Percentiles rank a stretch among this genome's conserved stretches.
Conservation (phyloP, 2,113 vertebrate species). For the Muntiacus muntjak region DNA sequence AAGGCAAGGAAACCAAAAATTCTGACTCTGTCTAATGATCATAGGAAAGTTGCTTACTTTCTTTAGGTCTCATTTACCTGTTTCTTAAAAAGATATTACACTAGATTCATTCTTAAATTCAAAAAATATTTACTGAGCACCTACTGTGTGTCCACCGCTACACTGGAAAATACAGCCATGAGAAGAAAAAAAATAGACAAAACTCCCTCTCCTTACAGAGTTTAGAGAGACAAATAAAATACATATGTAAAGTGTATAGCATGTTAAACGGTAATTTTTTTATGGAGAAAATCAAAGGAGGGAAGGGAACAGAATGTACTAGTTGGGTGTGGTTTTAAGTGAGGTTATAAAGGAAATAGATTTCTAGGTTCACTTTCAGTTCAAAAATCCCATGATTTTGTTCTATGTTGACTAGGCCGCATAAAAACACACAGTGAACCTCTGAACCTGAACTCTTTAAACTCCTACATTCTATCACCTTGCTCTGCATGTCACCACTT, state of each 20-base stretch:
- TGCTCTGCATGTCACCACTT: slow-evolving; percentile 56
- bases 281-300: background rate
- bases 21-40: background rate
- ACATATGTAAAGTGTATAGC: background rate
- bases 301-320: background rate
- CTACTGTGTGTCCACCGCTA: background rate
- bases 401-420: background rate
- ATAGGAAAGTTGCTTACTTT: background rate
- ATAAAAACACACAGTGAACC: slow-evolving; percentile 21
- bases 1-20: background rate
- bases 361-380: slow-evolving; percentile 54
- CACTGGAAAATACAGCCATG: background rate
- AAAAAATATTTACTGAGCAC: background rate
- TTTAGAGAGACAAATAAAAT: slow-evolving; percentile 17
- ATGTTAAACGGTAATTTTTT: background rate
- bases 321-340: background rate
- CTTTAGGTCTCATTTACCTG: background rate
- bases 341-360: background rate
- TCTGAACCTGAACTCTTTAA: slow-evolving; percentile 44
- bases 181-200: background rate
- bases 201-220: background rate
- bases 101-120: background rate
- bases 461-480: slow-evolving; percentile 47
- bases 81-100: background rate
- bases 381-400: slow-evolving; percentile 23